Base-by-base conservation (phyloP, 2,888 invertebrate genomes). In the Diachrysia chrysitis region DNA sequence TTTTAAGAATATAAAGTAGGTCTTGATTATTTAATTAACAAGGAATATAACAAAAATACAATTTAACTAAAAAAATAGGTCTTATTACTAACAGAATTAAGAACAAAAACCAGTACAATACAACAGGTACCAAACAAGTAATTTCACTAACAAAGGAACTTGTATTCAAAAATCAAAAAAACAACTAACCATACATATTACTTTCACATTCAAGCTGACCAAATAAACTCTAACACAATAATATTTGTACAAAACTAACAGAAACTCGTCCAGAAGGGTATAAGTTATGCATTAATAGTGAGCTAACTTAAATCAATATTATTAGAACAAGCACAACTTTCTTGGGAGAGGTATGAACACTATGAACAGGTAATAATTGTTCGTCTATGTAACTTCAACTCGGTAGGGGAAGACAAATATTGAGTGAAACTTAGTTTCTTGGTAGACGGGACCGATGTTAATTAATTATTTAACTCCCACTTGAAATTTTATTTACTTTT, bases 361-460 rank as follows among this genome's bases (percentile, higher is more conserved):
- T 42, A 42, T 42, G 42, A 42, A 79, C 86, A 89, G 89, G 89
- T 89, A 86, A 85, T 83, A 84, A 84, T 85, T 83, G 85, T 86
- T 85, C 83, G 82, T 79, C 79, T 83, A 82, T 83, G 86, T 84
- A 90, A 91, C 88, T 92, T 81, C 87, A 90, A 92, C 87, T 88
- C 79, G 85, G 87, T 87, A 86, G 85, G 85, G 85, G 77, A 92
- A 91, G 87, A 90, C 92, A 92, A 93, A 93, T 92, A 93, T 92
- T 91, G 90, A 88, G 84, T 84, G 84, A 85, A 90, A 90, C 87
- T 86, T 85, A 90, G 89, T 92, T 92, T 88, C 89, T 85, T 83
- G 79, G 87, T 85, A 87, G 83, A 85, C 85, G 85, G 84, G 81
- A 86, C 85, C 83, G 77, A 85, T 87, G 90, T 89, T 92, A 91